Percentiles rank a stretch among this genome's conserved stretches.
phyloP scores from a whole-genome alignment of 2,113 vertebrate genomes.

The Felis catus region DNA sequence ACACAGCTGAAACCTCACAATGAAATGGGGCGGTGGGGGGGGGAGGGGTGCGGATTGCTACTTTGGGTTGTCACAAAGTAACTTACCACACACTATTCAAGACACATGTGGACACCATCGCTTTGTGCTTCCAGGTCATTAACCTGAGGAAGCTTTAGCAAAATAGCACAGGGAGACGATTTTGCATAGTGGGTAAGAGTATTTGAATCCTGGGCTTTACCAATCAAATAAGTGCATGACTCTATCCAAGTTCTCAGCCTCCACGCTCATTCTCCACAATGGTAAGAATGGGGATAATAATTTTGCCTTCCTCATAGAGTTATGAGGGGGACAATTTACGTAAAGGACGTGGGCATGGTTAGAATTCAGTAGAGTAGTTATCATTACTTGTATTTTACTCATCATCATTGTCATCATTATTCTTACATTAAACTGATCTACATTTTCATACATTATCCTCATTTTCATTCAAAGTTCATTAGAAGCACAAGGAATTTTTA shows the following conservation, averaged over 20 bases:
- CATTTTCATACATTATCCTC: neutral
- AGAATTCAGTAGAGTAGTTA: neutral
- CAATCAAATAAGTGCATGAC: neutral
- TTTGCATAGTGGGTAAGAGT: neutral
- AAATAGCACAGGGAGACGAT: neutral
- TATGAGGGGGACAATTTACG: neutral
- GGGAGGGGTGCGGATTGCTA: neutral
- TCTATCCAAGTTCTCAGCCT: neutral
- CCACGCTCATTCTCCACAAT: neutral
- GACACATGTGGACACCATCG: neutral
- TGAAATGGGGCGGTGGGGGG: neutral
- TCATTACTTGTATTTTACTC: neutral
- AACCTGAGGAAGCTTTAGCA: neutral
- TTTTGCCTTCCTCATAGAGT: neutral
- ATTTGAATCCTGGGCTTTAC: neutral
- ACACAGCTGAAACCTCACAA: neutral
- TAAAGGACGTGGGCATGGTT: neutral
- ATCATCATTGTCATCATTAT: neutral
- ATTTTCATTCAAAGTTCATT: slow-evolving; percentile 5
- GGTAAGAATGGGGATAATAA: neutral
- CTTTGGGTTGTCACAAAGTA: neutral
- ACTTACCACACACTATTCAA: neutral
- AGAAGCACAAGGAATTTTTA: slow-evolving; percentile 39
- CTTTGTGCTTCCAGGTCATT: neutral
- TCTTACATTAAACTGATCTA: neutral